These are phyloP conservation scores for Catocala sponsa DNA, from an alignment of 2,888 invertebrate species.

Conservation along the genomic window DNA sequence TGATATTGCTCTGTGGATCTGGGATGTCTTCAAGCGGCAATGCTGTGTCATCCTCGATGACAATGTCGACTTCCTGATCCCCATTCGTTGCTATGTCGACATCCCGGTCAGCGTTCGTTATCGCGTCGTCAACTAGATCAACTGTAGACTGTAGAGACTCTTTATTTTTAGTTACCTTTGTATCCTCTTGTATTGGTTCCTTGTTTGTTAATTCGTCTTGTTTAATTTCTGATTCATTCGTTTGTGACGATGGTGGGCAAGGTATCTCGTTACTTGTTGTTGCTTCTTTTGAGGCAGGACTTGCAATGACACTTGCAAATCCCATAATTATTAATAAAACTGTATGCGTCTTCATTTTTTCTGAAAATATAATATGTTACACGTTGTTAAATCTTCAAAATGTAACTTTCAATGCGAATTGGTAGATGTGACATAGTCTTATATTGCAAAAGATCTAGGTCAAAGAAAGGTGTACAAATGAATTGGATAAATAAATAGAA, in stretches of 20 bases:
- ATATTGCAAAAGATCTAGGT: conserved; percentile 71
- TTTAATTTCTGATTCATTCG: conserved; percentile 60
- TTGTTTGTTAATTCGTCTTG: conserved; percentile 56
- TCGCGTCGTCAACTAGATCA: conserved; percentile 33
- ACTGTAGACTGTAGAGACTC: conserved; percentile 20
- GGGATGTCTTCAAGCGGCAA: conserved; percentile 39
- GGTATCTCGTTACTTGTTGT: conserved; percentile 48
- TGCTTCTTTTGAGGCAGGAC: conserved; percentile 61
- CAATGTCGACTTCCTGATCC: conserved; percentile 56
- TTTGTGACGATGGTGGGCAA: conserved; percentile 41
- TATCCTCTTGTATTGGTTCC: conserved; percentile 55
- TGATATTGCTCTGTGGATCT: conserved; percentile 58
- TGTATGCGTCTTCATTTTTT: conserved; percentile 70
- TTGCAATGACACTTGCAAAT: conserved; percentile 60
- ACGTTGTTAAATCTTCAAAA: conserved; percentile 20
- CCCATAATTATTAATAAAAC: conserved; percentile 63
- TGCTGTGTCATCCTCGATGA: conserved; percentile 63
- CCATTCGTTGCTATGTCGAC: conserved; percentile 33
- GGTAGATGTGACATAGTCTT: conserved; percentile 54
- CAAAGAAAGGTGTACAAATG: conserved; percentile 74
- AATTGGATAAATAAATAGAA: conserved; percentile 56
- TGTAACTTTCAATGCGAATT: conserved; percentile 32
- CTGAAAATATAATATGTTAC: conserved; percentile 58
- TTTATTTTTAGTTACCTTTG: conserved; percentile 45
- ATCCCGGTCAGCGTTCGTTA: conserved; percentile 32